Evolutionary conservation across 1,140 invertebrate genomes (phyloP).

Genomic region (Antheraea pernyi): DNA sequence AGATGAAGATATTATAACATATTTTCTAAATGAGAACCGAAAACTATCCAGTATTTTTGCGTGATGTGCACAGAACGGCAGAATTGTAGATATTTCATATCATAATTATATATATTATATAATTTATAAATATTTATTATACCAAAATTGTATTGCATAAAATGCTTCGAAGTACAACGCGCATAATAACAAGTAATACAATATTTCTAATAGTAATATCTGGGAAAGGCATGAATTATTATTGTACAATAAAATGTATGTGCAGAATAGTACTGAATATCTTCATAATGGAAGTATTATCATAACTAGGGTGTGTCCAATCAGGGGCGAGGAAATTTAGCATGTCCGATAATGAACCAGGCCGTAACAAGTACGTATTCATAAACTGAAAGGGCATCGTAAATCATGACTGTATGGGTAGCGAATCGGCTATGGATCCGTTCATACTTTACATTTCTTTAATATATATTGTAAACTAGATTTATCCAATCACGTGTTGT

Average conservation of each 20-base stretch:
- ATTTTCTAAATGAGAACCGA: too few relatives aligned
- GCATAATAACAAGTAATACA: neutral
- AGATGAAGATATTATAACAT: too few relatives aligned
- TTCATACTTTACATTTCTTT: conserved; percentile 28
- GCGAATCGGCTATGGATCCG: neutral
- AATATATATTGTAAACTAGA: neutral
- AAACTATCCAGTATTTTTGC: too few relatives aligned
- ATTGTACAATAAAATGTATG: neutral
- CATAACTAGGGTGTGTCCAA: conserved; percentile 51
- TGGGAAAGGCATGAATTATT: neutral
- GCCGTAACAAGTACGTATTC: conserved; percentile 70
- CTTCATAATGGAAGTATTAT: conserved; percentile 56
- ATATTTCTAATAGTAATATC: neutral
- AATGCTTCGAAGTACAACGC: too few relatives aligned
- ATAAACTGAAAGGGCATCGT: conserved; percentile 69
- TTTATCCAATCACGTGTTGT: too few relatives aligned
- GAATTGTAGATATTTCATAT: too few relatives aligned
- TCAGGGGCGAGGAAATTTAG: conserved; percentile 62
- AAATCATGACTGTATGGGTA: conserved; percentile 47
- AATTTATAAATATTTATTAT: too few relatives aligned
- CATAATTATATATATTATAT: too few relatives aligned
- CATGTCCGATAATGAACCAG: conserved; percentile 65
- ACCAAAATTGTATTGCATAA: too few relatives aligned
- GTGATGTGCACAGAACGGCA: too few relatives aligned
- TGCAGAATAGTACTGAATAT: neutral